Evolutionary conservation across 2,113 vertebrate species (phyloP).

Genomic region (Syngnathoides biaculeatus): DNA sequence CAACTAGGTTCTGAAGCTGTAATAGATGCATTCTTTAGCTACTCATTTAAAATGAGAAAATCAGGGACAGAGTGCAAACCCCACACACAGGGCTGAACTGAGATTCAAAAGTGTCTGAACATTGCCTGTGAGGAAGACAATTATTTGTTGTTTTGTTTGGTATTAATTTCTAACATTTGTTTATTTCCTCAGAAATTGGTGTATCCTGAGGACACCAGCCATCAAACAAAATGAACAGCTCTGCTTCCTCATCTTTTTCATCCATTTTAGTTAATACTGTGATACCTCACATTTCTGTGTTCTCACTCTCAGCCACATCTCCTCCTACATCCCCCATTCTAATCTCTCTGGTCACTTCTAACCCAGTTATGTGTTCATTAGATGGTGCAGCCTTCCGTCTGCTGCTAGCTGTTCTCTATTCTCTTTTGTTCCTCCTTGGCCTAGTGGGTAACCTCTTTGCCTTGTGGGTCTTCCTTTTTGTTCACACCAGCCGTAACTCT

Average conservation of each 20-base stretch:
- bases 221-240: background rate
- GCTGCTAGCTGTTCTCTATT: conserved; percentile 71
- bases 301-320: background rate
- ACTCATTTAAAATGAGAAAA: no score
- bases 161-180: background rate
- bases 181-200: conserved; percentile 14
- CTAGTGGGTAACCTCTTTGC: conserved; percentile 81
- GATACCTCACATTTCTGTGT: background rate
- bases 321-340: background rate
- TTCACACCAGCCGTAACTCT: conserved; percentile 80
- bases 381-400: conserved; percentile 68
- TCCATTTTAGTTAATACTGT: background rate
- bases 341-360: fast-evolving
- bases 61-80: no score
- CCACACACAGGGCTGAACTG: no score
- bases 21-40: no score
- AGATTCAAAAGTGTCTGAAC: no score
- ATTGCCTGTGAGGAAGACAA: background rate
- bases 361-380: conserved; percentile 41
- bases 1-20: no score
- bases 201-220: background rate
- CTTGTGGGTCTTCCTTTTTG: conserved; percentile 82
- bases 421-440: conserved; percentile 80
- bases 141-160: background rate
- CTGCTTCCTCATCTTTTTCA: background rate